Conservation (phyloP, 2,797 vertebrate genomes). For the Toxotes lorentzi region DNA sequence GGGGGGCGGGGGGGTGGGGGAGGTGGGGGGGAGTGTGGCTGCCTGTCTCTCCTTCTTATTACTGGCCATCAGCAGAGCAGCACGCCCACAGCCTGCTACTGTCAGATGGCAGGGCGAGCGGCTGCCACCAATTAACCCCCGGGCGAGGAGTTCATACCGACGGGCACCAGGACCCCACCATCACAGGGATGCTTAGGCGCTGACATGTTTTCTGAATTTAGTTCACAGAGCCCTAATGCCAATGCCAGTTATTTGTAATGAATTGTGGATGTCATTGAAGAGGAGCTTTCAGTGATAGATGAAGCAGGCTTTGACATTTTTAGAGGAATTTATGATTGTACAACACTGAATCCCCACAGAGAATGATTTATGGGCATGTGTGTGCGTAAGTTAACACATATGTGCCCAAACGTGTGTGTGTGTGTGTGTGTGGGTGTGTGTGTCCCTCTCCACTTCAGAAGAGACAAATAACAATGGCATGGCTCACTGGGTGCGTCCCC, state of each 20-base stretch:
- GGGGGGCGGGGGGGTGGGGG: slow-evolving; percentile 43
- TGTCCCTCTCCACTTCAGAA: slow-evolving; percentile 62
- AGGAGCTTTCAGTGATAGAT: slow-evolving; percentile 55
- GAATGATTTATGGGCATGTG: slow-evolving; percentile 56
- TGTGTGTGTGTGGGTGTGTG: slow-evolving; percentile 19
- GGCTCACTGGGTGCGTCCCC: slow-evolving; percentile 67
- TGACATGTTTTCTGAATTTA: slow-evolving; percentile 52
- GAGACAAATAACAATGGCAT: slow-evolving; percentile 72
- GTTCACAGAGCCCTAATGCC: slow-evolving; percentile 8
- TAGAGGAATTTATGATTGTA: slow-evolving; percentile 53
- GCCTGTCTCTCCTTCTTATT: slow-evolving; percentile 65
- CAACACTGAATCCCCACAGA: slow-evolving; percentile 34
- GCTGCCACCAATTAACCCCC: slow-evolving; percentile 80
- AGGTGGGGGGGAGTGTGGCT: slow-evolving; percentile 45
- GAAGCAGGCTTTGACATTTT: slow-evolving; percentile 62
- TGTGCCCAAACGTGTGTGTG: slow-evolving; percentile 35
- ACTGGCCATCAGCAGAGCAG: slow-evolving; percentile 68
- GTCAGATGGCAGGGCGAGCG: slow-evolving; percentile 58
- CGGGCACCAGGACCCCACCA: slow-evolving; percentile 34
- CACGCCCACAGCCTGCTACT: slow-evolving; percentile 66
- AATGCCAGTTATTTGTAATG: slow-evolving; percentile 43
- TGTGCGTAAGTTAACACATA: slow-evolving; percentile 45
- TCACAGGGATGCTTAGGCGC: slow-evolving; percentile 43
- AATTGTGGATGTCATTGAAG: slow-evolving; percentile 42
- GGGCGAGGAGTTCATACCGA: slow-evolving; percentile 47